These are phyloP conservation scores for Atta cephalotes DNA, from an alignment of 1,140 invertebrate species.

Conservation along the genomic window DNA sequence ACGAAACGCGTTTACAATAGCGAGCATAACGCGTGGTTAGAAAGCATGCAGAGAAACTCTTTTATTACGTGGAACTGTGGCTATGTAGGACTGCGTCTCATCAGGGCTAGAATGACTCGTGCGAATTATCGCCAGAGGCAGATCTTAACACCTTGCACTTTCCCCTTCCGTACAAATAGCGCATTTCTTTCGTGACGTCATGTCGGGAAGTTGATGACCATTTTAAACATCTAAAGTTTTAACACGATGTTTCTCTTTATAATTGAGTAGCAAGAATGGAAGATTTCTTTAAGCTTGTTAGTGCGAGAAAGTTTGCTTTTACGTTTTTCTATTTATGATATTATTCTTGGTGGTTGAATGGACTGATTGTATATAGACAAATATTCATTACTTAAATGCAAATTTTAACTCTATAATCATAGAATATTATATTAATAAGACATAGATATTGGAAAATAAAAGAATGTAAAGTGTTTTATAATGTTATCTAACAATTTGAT, in stretches of 20 bases:
- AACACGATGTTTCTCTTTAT: background rate
- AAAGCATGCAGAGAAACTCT: constrained; percentile 85
- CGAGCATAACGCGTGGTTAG: constrained; percentile 82
- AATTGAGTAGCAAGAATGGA: constrained; percentile 1
- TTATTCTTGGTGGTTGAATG: background rate
- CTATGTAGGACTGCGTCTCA: constrained; percentile 70
- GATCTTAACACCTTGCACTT: constrained; percentile 30
- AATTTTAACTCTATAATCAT: constrained; percentile 11
- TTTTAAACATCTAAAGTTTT: background rate
- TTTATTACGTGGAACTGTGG: constrained; percentile 80
- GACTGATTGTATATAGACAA: background rate
- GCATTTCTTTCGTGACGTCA: background rate
- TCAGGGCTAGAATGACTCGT: constrained; percentile 31
- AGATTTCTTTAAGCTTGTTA: constrained; percentile 30
- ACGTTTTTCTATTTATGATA: constrained; percentile 11
- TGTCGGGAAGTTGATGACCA: background rate
- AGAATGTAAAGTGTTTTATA: background rate
- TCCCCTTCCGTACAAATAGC: background rate
- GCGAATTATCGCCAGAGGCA: constrained; percentile 42
- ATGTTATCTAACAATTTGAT: background rate
- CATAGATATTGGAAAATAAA: background rate
- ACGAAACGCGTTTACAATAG: constrained; percentile 54
- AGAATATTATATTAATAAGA: background rate
- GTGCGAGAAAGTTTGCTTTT: constrained; percentile 34
- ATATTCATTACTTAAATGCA: background rate